A percentile compares a stretch with the other conserved stretches of the same genome.
These are phyloP conservation scores for Lasius platythorax DNA, from an alignment of 2,888 invertebrate genomes.

Conservation along the genomic window DNA sequence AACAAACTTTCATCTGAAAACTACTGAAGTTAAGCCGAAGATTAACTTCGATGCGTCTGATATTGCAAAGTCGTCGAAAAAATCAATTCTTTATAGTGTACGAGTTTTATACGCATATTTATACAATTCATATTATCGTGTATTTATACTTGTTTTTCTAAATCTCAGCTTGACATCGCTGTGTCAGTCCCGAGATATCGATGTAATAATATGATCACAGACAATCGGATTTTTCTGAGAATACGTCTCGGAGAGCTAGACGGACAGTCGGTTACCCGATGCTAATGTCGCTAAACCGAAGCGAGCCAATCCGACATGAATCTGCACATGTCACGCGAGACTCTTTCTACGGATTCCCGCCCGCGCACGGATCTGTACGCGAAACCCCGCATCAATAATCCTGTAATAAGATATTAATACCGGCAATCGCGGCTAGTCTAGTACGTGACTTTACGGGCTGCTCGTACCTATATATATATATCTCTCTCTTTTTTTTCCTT, in stretches of 20 bases:
- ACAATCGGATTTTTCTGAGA: background rate
- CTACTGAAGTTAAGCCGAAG: background rate
- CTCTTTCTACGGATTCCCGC: slow-evolving; percentile 52
- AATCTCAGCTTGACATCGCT: slow-evolving; percentile 7
- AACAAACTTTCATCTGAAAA: background rate
- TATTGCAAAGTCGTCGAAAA: background rate
- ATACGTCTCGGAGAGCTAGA: background rate
- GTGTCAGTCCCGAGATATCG: background rate
- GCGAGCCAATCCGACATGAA: slow-evolving; percentile 6
- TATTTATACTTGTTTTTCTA: background rate
- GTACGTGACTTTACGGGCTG: slow-evolving; percentile 71
- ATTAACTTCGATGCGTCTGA: background rate
- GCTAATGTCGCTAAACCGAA: slow-evolving; percentile 27
- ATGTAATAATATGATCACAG: slow-evolving; percentile 14
- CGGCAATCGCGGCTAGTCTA: slow-evolving; percentile 61
- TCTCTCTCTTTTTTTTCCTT: background rate
- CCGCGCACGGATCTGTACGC: slow-evolving; percentile 37
- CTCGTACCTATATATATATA: slow-evolving; percentile 23
- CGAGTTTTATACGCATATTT: background rate
- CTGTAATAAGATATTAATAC: slow-evolving; percentile 75
- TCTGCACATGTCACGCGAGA: slow-evolving; percentile 36
- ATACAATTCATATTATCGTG: background rate
- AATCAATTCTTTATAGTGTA: background rate
- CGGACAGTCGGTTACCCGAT: slow-evolving; percentile 28
- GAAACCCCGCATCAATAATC: slow-evolving; percentile 70